Base-by-base conservation (phyloP, 2,113 vertebrate genomes). In the Prietella phreatophila region DNA sequence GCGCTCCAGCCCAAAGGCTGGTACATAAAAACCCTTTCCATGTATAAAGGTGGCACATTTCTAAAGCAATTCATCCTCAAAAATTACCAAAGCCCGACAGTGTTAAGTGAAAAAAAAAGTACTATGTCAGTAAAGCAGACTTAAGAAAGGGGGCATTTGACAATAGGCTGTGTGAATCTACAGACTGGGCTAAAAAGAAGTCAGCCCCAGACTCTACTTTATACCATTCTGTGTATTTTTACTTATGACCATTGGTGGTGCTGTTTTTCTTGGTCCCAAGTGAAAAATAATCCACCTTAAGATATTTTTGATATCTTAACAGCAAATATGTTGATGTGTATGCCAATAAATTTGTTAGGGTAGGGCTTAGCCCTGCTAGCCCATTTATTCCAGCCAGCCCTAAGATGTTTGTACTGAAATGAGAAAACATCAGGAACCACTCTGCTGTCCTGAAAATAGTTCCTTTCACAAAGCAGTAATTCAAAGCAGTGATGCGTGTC, bases 21-120 rank as follows among this genome's bases (percentile, higher is more conserved):
- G 50, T 82, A 42, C 61, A 69, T 27, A 60, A 8, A 89, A 87
- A 83, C 36, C 19, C 39, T 60, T 58, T 27, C 61, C 33, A 86
- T 83, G 75, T 61, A 50, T 27, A 82, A 61, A 83, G 33, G 19
- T 61, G 33, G 56, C 15, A 42, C 55, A 55, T 36, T 60, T 73
- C 30, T 30, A 79, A 56, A 39, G 30, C 47, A 47, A 79, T 80
- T 13, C 50, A 36, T 17, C 27, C 73, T 61, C n/a, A 11, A 80
- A 11, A 84, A 61, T 30, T n/a, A 60, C 55, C n/a, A 56, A 81
- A 53, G 50, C 50, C 22, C 1, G 10, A n/a, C 36, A 10, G 8
- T 73, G 33, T 73, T 73, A 36, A 71, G 33, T 73, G 5, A 33
- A 69, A 33, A 69, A 71, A 22, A 73, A 39, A 42, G 19, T 39